Evolutionary conservation across 2,797 vertebrate genomes (phyloP), one percentile per base, ranked within the genome.

Genomic region (Tragelaphus eurycerus): DNA sequence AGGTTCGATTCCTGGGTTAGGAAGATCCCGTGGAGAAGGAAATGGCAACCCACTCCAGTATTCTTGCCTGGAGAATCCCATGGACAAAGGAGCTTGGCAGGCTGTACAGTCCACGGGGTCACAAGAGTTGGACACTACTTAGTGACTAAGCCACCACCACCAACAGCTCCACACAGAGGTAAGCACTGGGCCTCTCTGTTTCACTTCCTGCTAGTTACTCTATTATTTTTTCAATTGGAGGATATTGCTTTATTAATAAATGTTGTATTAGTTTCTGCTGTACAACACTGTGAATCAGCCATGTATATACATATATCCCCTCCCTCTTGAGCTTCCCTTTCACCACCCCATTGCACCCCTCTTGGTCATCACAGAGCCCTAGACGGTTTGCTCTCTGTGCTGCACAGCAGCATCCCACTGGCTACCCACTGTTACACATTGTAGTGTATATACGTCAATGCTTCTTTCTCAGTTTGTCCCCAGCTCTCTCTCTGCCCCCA

Each of bases 391-490:
- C 64, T 38, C 9, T 71, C 64, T 10, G 29, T 2, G 19, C 19
- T 21, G 4, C 21, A 71, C 10, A 38, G 64, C 64, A 71, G 19
- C n/a, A 5, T 23, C 62, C 62, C n/a, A 3, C 9, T 67, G 10
- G n/a, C 64, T 38, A 6, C 1, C 19, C 6, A 6, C n/a, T 67
- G 59, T 10, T 34, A 6, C 64, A 67, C 2, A 12, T 10, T 3
- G 64, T 71, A 21, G 62, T 19, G 62, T 2, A 19, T 64, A 67
- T 11, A 11, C 11, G 64, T 11, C 64, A 67, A 6, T 3, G 9
- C n/a, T 67, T 21, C n/a, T 67, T 67, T 67, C 2, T 67, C 64
- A 34, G 0, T 34, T 67, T 21, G 9, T 67, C 17, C 9, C 9
- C 4, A 17, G n/a, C 64, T 67, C 64, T 34, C 64, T 67, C 34